Evolutionary conservation across 2,113 vertebrate species (phyloP), one percentile per base, ranked within the genome.

Genomic region (Sebastes schlegelii): DNA sequence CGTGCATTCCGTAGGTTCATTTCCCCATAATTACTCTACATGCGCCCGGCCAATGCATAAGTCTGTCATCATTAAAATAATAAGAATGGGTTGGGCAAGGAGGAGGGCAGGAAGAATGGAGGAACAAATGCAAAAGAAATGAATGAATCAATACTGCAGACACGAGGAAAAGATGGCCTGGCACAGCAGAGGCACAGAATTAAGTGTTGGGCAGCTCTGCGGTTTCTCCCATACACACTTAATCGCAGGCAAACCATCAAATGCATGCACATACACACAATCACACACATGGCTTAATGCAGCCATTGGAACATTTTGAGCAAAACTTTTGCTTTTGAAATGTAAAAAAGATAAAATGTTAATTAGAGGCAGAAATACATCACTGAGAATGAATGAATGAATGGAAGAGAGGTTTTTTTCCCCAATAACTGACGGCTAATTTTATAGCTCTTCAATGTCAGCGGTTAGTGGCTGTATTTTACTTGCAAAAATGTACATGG

Each of bases 1-100:
- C 91, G 76, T 95, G 93, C 88, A 94, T 91, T 79, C 89, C 55
- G 75, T 89, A 94, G 94, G 94, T 94, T 95, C 94, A 94, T 95
- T 95, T 94, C 89, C 92, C 87, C 84, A 92, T 96, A 95, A 96
- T 95, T 94, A 95, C 91, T 94, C 89, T 92, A 95, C 94, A 95
- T 89, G 92, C 55, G 69, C 89, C 86, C 69, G 88, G 90, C 88
- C 92, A 87, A 91, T 90, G 91, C 92, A 90, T 90, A 94, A 91
- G 93, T 93, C 91, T 95, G 89, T 92, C 92, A 95, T 94, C 89
- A 94, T 95, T 95, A 95, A 93, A 93, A 93, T 92, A 93, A 92
- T 94, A 91, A 85, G 83, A 91, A 91, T 80, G 88, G 79, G 82
- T 79, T 84, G 80, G 87, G 84, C 58, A 79, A 79, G 45, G 79